Evolutionary conservation across 1,140 invertebrate genomes (phyloP).

Genomic region (Pygmarrhopalites habei): DNA sequence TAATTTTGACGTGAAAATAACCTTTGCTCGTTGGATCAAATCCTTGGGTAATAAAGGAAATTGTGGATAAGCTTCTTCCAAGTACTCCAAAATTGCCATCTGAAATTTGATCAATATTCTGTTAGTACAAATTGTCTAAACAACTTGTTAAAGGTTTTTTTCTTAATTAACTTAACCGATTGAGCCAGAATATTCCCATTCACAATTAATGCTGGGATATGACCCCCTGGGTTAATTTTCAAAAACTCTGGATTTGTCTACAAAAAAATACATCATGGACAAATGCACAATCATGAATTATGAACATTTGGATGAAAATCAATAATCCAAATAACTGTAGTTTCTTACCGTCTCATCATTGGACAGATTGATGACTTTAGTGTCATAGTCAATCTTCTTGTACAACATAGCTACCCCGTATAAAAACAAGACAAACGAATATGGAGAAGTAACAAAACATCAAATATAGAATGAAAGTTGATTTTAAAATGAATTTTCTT

Average conservation of each 20-base stretch:
- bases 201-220: constrained; percentile 82
- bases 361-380: constrained; percentile 80
- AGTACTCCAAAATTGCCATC: constrained; percentile 87
- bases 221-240: constrained; percentile 85
- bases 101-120: too few relatives aligned
- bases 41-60: constrained; percentile 77
- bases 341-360: constrained; percentile 63
- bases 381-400: constrained; percentile 92
- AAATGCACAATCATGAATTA: neutral
- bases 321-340: neutral
- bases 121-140: too few relatives aligned
- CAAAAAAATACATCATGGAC: constrained; percentile 7
- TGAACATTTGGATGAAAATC: neutral
- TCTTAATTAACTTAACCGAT: constrained; percentile 61
- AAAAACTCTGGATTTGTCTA: constrained; percentile 78
- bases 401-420: constrained; percentile 63
- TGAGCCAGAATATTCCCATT: constrained; percentile 67
- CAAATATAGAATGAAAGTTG: neutral
- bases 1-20: too few relatives aligned
- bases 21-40: constrained; percentile 74
- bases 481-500: constrained; percentile 34
- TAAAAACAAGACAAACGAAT: neutral
- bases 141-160: too few relatives aligned
- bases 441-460: neutral
- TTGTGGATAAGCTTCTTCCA: constrained; percentile 84